Base-by-base conservation (phyloP, 2,888 invertebrate genomes). In the Esperia sulphurella region DNA sequence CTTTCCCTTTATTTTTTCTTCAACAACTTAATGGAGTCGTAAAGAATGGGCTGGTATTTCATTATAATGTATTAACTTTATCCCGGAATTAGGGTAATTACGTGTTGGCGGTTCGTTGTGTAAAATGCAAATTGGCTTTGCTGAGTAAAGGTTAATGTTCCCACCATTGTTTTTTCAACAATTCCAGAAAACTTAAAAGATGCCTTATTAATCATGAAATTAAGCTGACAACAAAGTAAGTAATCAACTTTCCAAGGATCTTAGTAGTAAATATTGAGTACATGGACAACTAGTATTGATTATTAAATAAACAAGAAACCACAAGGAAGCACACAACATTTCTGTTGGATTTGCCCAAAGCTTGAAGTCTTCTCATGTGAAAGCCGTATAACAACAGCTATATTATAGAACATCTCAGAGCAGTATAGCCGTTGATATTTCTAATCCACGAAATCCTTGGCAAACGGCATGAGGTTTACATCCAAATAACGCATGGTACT, bases 1-100 rank as follows among this genome's bases (percentile, higher is more conserved):
- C 60, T 69, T 70, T 68, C 71, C 75, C 74, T 79, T 80, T 82
- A 80, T 83, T 84, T 83, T 81, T 79, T 72, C 72, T 76, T 71
- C 73, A 79, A 83, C 82, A 81, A 78, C 80, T 83, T 85, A 85
- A 86, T 84, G 82, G 83, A 81, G 71, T 80, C 77, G 77, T 82
- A 79, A 82, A 80, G 76, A 83, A 82, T 76, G 73, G 78, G 61
- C 75, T 70, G 73, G 76, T 73, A 78, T 82, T 83, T 80, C 79
- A 80, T 80, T 79, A 80, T 75, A 79, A 79, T 81, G 76, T 78
- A 81, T 82, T 81, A 79, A 79, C 75, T 75, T 76, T 63, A 71
- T 70, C 70, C 60, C 56, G 63, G 58, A 59, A 61, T 35, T 35
- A n/a, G 58, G 64, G 63, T 71, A 75, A 74, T 72, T 69, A 68